Conservation (phyloP, 2,797 vertebrate species). For the Fundulus diaphanus region DNA sequence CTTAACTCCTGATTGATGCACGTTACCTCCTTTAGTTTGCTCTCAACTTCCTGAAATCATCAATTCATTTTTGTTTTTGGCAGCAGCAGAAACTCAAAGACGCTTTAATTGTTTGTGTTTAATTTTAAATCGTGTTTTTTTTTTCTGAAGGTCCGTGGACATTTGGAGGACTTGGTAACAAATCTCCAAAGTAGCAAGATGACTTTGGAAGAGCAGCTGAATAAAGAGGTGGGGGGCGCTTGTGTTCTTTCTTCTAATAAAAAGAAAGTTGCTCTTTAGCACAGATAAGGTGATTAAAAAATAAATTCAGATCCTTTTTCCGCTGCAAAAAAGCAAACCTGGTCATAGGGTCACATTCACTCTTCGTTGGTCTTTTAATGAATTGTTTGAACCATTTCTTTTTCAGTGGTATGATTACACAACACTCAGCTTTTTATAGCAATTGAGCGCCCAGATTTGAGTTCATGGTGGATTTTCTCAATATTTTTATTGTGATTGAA, state of each 20-base stretch:
- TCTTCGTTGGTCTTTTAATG: background rate
- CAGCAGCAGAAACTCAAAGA: background rate
- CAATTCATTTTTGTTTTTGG: background rate
- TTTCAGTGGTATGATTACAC: no score
- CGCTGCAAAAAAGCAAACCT: background rate
- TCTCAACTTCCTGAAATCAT: slow-evolving; percentile 9
- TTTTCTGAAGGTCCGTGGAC: slow-evolving; percentile 80
- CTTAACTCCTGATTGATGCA: slow-evolving; percentile 62
- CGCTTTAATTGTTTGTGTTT: background rate
- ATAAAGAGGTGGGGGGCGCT: slow-evolving; percentile 82
- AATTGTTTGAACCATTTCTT: no score
- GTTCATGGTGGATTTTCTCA: no score
- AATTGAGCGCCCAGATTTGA: no score
- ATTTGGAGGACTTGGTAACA: slow-evolving; percentile 86
- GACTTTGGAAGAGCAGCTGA: slow-evolving; percentile 87
- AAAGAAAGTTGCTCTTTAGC: background rate
- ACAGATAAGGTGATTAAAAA: background rate
- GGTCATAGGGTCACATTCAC: background rate
- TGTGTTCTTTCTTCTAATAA: slow-evolving; percentile 9
- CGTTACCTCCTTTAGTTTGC: slow-evolving; percentile 32
- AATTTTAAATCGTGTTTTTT: background rate
- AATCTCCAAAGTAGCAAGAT: slow-evolving; percentile 86
- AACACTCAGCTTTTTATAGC: no score
- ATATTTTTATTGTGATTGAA: no score
- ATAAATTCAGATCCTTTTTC: background rate